Evolutionary conservation across 92 coral and sea anemone genomes (phyloP), one percentile per base, ranked within the genome.

Genomic region (Palythoa caribaeorum): DNA sequence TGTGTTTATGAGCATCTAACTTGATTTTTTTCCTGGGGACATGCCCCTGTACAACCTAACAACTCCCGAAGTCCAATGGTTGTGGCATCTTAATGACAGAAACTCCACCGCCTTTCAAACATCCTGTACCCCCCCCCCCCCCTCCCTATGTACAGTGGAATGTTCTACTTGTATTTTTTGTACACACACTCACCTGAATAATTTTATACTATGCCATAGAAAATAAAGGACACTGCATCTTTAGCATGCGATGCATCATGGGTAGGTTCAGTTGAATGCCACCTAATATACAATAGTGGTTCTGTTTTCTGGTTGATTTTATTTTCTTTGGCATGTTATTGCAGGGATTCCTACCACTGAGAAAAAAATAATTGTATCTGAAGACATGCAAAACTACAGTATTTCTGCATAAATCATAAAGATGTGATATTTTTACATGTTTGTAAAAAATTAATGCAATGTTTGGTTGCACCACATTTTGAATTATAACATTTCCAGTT

Each of bases 1-100:
- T 70, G 75, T 70, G 75, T 35, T 70, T 70, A 70, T 70, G 75
- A 70, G 75, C 75, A 70, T 70, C 75, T 70, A 70, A 70, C 75
- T 70, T 70, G 38, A 70, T 70, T 70, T 70, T 28, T 19, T 70
- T 70, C 75, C 75, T 37, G 75, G 75, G 75, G 75, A 70, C 48
- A 35, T n/a, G 48, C 48, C 48, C 48, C 48, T 44, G 70, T 70
- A 70, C 44, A 14, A 40, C 74, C 44, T 70, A 16, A 62, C 16
- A 62, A 62, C 37, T 62, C 20, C 70, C 70, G 70, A 62, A 28
- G 70, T 62, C 70, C 70, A 62, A 62, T 62, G 70, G 70, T 62
- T 62, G 70, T 62, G 28, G 37, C 70, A 62, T 62, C 48, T 44
- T 62, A 62, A 62, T 62, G 70, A 62, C 70, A 62, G 70, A 62